A percentile compares a stretch with the other conserved stretches of the same genome.
phyloP scores from a whole-genome alignment of 2,113 vertebrate genomes.

The Corythaeola cristata region DNA sequence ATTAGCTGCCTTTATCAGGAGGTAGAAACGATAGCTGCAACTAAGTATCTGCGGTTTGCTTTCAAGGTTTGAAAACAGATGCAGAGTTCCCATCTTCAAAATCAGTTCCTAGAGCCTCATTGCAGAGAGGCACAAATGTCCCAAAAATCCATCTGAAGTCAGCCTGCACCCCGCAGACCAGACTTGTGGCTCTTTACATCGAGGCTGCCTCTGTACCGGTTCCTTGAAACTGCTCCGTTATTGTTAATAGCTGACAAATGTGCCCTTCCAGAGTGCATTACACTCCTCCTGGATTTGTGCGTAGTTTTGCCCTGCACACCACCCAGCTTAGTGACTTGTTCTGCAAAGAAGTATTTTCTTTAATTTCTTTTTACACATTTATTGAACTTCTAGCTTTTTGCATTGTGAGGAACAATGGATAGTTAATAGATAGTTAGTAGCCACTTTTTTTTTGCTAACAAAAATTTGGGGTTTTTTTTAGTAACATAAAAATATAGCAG shows the following conservation, averaged over 20 bases:
- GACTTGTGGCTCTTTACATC: background rate
- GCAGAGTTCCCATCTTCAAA: background rate
- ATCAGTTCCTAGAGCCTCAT: background rate
- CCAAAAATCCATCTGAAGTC: background rate
- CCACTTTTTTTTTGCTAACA: background rate
- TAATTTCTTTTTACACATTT: background rate
- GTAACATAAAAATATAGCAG: background rate
- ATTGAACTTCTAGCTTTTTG: background rate
- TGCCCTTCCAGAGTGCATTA: background rate
- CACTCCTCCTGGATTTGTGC: background rate
- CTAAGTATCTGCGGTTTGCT: background rate
- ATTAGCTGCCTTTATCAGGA: background rate
- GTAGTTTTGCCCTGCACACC: background rate
- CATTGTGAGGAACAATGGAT: background rate
- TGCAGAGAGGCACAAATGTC: background rate
- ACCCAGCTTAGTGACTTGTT: background rate
- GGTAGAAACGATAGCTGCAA: background rate
- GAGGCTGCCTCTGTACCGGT: background rate
- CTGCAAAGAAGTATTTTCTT: background rate
- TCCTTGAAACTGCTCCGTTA: background rate
- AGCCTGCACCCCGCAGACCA: background rate
- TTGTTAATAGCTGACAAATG: background rate
- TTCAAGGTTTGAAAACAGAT: background rate
- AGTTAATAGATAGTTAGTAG: background rate
- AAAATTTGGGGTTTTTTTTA: accelerated